Conservation (phyloP, 2,797 vertebrate species). For the Anolis apletophallus region DNA sequence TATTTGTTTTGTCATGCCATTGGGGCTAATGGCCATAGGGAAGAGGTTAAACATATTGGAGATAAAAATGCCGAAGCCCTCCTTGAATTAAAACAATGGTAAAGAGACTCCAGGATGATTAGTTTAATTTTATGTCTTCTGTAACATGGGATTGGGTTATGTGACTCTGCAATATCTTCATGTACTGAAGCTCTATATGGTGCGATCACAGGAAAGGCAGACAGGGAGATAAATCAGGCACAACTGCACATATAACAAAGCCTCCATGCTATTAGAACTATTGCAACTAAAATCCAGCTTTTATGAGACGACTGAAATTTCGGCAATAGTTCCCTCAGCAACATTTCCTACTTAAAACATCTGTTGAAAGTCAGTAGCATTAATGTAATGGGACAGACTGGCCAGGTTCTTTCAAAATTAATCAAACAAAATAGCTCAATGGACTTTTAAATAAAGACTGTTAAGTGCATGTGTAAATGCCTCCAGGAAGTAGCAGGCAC, state of each 20-base stretch:
- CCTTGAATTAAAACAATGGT: neutral
- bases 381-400: constrained; percentile 65
- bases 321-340: constrained; percentile 47
- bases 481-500: constrained; percentile 38
- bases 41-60: neutral
- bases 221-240: constrained; percentile 33
- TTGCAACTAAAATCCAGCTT: constrained; percentile 59
- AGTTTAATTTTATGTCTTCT: neutral
- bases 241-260: constrained; percentile 37
- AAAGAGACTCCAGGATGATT: neutral
- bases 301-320: constrained; percentile 46
- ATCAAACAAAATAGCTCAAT: constrained; percentile 71
- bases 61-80: neutral
- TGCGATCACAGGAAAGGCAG: neutral
- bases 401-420: constrained; percentile 62
- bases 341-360: constrained; percentile 50
- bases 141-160: neutral
- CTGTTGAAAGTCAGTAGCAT: constrained; percentile 67
- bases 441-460: constrained; percentile 63
- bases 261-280: constrained; percentile 18
- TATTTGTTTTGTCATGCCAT: neutral
- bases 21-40: neutral
- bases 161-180: neutral
- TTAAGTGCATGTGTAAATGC: constrained; percentile 51
- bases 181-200: neutral